phyloP scores from a whole-genome alignment of 2,113 vertebrate genomes.

The Empidonax traillii region DNA sequence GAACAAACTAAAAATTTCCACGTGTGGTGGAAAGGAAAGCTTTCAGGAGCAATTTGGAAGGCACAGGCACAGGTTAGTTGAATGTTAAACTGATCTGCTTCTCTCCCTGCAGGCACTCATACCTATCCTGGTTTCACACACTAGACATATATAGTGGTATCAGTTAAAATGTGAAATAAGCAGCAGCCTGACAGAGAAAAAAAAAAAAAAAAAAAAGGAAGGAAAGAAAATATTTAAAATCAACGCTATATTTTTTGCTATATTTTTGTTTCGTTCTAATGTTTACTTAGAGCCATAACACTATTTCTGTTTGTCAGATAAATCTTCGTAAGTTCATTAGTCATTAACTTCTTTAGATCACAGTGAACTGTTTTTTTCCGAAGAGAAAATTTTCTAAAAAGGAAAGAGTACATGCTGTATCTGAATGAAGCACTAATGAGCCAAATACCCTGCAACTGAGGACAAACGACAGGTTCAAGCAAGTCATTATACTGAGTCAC shows the following conservation, averaged over 20 bases:
- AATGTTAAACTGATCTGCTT: background rate
- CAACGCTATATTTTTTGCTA: background rate
- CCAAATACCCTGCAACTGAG: background rate
- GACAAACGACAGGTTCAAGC: background rate
- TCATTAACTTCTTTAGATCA: background rate
- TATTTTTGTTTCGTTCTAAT: background rate
- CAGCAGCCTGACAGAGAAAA: background rate
- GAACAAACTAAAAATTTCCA: background rate
- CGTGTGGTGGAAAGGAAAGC: background rate
- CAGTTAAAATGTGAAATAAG: background rate
- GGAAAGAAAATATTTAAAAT: background rate
- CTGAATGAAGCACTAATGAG: background rate
- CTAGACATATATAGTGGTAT: background rate
- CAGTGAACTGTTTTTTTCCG: background rate
- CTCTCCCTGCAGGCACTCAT: background rate
- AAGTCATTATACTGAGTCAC: constrained; percentile 7
- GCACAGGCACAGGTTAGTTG: background rate
- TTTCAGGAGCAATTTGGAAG: background rate
- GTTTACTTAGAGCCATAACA: background rate
- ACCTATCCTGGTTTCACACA: background rate
- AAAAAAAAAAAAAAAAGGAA: background rate
- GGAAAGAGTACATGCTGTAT: background rate
- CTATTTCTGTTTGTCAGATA: background rate
- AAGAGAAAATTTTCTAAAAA: background rate
- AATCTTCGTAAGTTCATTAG: background rate